Base-by-base conservation (phyloP, 2,888 invertebrate genomes). In the Noctua janthe region DNA sequence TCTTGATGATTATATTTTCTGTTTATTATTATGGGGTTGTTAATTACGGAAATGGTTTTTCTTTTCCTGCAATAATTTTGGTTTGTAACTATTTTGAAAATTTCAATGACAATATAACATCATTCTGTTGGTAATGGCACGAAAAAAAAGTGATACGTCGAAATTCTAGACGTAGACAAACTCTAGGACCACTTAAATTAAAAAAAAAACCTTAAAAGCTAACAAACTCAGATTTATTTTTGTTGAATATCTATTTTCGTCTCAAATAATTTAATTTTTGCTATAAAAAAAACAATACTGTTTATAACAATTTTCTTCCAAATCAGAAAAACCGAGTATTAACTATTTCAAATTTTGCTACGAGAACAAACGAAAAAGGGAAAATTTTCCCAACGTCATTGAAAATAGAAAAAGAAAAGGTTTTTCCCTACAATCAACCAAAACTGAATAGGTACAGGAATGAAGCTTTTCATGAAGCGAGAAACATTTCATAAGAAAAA, bases 1-100 rank as follows among this genome's bases (percentile, higher is more conserved):
- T 76, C 66, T 78, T 81, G n/a, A 64, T 72, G 49, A 77, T 83
- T 77, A 76, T 71, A 29, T 73, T 66, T 66, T 66, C 20, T 66
- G 1, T 66, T 85, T 76, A 74, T 79, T 81, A 66, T 62, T 70
- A 74, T 62, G 35, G 13, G 20, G 1, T 39, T 54, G 23, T 69
- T 43, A 23, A 20, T 73, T 71, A 23, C 17, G 2, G 5, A 71
- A 51, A 29, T 17, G 2, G 5, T 51, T 85, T 47, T 23, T 39
- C 0, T 47, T 17, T 43, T 20, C 13, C 3, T 29, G 1, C 17
- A 35, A 62, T 23, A 13, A 29, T 29, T 49, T 11, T 51, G 0
- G 54, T 11, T n/a, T 0, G 2, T 11, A 20, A 54, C 17, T 56
- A 62, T 75, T 49, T 39, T 0, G 10, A 35, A 5, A 29, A 13